Evolutionary conservation across 2,888 invertebrate species (phyloP), one percentile per base, ranked within the genome.

Genomic region (Tribolium freemani): DNA sequence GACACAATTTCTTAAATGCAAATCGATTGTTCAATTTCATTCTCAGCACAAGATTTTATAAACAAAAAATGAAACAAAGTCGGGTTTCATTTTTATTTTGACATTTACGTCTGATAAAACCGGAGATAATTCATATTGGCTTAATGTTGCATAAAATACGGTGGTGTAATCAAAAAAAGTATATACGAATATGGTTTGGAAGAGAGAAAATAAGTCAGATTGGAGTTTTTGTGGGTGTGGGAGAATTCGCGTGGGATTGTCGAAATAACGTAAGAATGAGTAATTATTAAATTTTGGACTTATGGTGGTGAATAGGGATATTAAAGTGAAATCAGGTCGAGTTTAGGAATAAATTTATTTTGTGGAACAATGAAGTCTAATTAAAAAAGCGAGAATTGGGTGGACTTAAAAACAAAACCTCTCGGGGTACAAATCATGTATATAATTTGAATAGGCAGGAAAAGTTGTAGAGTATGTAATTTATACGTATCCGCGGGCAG

Each of bases 401-500:
- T 63, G 56, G 46, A 45, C 51, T 61, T 56, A 56, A 63, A 69
- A 63, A 63, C 70, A 70, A 70, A 70, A 70, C 70, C 70, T 54
- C 57, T 63, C 46, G 46, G 63, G 38, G 70, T 70, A 70, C 70
- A 70, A 70, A 70, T 70, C 70, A 70, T 63, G 70, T 70, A 70
- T 63, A 70, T 70, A 70, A 70, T 70, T 70, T 70, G 70, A 70
- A 70, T 70, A 63, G 70, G 56, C 70, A 70, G 61, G 70, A 63
- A 70, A 70, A 70, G 70, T 63, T 56, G 70, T 70, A 56, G 70
- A 70, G 63, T 70, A 70, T 63, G 70, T 70, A 70, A 70, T 70
- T 70, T 70, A 70, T 70, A 63, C 57, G 63, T 63, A 70, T 56
- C 70, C 70, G 63, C 63, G 63, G 63, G 70, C 70, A 70, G 70